A percentile compares a stretch with the other conserved stretches of the same genome.
These are phyloP conservation scores for Stenopsyche tienmushanensis DNA, from an alignment of 1,140 invertebrate genomes.

Conservation along the genomic window DNA sequence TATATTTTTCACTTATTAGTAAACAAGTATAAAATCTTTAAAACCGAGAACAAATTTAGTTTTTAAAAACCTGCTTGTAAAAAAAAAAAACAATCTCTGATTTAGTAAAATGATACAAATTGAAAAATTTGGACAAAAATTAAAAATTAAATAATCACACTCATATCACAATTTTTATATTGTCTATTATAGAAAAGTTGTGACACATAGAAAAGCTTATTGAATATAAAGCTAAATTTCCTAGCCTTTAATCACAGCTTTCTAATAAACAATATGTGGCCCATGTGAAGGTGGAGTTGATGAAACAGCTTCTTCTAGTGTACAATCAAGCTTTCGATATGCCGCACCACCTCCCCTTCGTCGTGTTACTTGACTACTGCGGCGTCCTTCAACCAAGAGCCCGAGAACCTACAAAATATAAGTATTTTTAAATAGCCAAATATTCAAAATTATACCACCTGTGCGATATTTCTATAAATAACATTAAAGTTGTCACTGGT, in stretches of 20 bases:
- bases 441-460: too few relatives aligned
- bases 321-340: constrained; percentile 37
- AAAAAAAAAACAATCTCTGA: background rate
- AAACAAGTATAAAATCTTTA: too few relatives aligned
- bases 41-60: too few relatives aligned
- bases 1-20: background rate
- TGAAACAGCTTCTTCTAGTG: constrained; percentile 36
- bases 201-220: too few relatives aligned
- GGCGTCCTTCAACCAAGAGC: constrained; percentile 33
- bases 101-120: background rate
- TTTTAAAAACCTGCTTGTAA: too few relatives aligned
- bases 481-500: too few relatives aligned
- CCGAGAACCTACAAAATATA: constrained; percentile 27
- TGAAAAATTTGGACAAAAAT: background rate
- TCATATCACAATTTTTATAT: too few relatives aligned
- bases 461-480: background rate
- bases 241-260: constrained; percentile 26
- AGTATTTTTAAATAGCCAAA: background rate
- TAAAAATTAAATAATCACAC: background rate
- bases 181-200: too few relatives aligned
- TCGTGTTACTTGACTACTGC: constrained; percentile 20
- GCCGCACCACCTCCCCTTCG: constrained; percentile 22
- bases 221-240: too few relatives aligned
- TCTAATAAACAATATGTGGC: constrained; percentile 36
- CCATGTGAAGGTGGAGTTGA: constrained; percentile 35